These are phyloP conservation scores for Pentalonia nigronervosa DNA, from an alignment of 1,140 invertebrate genomes.

Conservation along the genomic window DNA sequence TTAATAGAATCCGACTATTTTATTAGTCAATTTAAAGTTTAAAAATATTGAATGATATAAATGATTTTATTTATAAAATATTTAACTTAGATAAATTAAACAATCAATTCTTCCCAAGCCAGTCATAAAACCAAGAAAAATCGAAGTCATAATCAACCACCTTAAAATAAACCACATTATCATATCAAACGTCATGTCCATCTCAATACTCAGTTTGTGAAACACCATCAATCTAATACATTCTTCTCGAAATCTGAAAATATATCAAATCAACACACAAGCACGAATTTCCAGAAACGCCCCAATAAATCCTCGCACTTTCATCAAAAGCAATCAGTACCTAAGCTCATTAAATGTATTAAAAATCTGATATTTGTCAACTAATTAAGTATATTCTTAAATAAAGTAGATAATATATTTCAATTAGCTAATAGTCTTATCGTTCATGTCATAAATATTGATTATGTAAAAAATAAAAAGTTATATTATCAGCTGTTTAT, in stretches of 20 bases:
- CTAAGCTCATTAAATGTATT: not conserved
- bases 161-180: not conserved
- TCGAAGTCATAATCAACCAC: too few relatives aligned
- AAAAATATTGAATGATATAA: not conserved
- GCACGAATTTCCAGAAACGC: not conserved
- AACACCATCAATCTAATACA: not conserved
- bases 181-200: not conserved
- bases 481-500: too few relatives aligned
- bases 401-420: not conserved
- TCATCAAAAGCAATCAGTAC: not conserved
- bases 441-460: not conserved
- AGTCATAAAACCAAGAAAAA: too few relatives aligned
- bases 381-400: not conserved
- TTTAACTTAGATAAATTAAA: not conserved
- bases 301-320: not conserved
- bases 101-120: not conserved
- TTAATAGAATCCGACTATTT: too few relatives aligned
- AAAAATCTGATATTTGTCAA: accelerated
- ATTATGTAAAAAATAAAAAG: not conserved
- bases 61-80: not conserved
- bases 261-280: not conserved
- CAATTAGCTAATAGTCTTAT: not conserved
- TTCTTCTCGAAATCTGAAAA: not conserved
- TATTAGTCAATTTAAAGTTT: not conserved
- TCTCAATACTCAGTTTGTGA: not conserved